Conservation (phyloP, 2,113 vertebrate genomes). For the Thinocorus orbignyianus region DNA sequence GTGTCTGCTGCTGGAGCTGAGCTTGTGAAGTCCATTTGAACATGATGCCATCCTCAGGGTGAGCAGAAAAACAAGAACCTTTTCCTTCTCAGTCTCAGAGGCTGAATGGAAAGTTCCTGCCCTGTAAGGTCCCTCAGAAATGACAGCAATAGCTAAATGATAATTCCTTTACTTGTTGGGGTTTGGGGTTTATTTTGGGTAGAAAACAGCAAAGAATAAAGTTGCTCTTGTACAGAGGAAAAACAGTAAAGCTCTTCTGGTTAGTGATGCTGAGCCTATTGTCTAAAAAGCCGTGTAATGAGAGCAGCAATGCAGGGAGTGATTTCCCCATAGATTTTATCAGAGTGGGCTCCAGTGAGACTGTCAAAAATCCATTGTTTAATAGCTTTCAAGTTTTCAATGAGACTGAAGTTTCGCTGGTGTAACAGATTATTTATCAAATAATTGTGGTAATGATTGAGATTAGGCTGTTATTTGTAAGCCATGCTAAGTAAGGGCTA, state of each 20-base stretch:
- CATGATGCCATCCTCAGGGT: not conserved
- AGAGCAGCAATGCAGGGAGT: not conserved
- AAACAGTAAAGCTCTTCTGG: not conserved
- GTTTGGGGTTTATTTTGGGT: not conserved
- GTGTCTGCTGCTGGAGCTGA: not conserved
- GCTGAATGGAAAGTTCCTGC: not conserved
- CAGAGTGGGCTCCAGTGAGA: not conserved
- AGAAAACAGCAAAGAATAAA: not conserved
- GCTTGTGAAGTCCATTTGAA: not conserved
- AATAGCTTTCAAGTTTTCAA: not conserved
- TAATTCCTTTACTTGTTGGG: not conserved
- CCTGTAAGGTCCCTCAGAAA: not conserved
- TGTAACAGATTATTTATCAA: not conserved
- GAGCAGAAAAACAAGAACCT: not conserved
- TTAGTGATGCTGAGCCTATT: not conserved
- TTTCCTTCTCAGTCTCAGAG: not conserved
- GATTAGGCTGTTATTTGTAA: not conserved
- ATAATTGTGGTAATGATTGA: not conserved
- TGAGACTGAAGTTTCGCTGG: not conserved
- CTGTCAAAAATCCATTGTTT: not conserved
- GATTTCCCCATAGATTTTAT: not conserved
- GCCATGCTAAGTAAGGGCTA: not conserved
- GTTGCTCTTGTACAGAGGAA: not conserved
- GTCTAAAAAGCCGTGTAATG: not conserved
- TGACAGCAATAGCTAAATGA: not conserved